Conservation (phyloP, 2,888 invertebrate species). For the Tanytarsus gracilentus region DNA sequence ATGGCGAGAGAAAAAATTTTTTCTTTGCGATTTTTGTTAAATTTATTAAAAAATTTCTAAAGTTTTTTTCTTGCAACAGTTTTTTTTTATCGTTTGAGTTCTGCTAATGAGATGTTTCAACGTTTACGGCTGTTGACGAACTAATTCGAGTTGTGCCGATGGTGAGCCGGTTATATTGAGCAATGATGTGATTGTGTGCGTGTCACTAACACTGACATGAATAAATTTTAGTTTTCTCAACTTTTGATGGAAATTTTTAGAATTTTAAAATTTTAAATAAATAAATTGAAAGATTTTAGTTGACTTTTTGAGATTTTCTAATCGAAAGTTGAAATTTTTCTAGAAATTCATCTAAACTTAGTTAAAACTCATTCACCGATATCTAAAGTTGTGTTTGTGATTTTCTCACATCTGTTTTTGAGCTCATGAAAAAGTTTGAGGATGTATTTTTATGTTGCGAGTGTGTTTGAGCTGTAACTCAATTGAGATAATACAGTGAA, state of each 20-base stretch:
- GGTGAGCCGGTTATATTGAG: conserved; percentile 2
- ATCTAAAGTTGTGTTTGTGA: background rate
- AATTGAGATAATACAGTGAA: too few relatives aligned
- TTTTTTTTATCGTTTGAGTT: background rate
- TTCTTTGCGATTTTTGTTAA: background rate
- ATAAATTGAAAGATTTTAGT: background rate
- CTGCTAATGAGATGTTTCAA: background rate
- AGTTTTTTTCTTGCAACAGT: background rate
- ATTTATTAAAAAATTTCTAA: background rate
- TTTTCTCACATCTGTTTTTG: background rate
- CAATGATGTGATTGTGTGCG: background rate
- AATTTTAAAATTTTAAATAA: background rate
- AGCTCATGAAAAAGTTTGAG: background rate
- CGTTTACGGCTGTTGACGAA: conserved; percentile 10
- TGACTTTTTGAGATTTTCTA: background rate
- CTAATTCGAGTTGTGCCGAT: background rate
- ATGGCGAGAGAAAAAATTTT: background rate
- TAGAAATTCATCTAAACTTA: background rate
- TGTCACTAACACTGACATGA: background rate
- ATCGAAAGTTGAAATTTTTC: background rate
- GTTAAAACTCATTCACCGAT: background rate
- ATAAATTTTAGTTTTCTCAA: background rate
- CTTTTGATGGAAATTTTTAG: background rate
- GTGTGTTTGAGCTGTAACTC: too few relatives aligned
- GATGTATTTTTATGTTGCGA: too few relatives aligned